Percentiles rank a stretch among this genome's conserved stretches.
phyloP scores from a whole-genome alignment of 2,888 invertebrate genomes.

The Podabrus alpinus region DNA sequence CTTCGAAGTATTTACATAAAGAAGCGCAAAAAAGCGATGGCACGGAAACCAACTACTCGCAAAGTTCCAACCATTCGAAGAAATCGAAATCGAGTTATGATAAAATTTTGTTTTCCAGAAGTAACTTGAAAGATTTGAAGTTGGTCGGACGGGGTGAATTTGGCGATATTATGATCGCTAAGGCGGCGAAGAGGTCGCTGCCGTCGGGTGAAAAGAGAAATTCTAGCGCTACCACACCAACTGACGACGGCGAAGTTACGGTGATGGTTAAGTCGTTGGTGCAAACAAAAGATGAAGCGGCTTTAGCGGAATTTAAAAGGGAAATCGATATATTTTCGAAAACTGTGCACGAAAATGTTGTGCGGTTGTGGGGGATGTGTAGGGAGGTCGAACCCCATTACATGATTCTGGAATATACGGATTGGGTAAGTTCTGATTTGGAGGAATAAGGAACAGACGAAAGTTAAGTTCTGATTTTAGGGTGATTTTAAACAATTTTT shows the following conservation, averaged over 20 bases:
- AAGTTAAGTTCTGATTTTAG: slow-evolving; percentile 58
- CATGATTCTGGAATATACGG: slow-evolving; percentile 88
- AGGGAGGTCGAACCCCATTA: slow-evolving; percentile 84
- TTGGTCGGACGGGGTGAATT: slow-evolving; percentile 85
- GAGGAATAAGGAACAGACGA: not conserved
- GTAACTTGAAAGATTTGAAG: slow-evolving; percentile 71
- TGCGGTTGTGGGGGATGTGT: slow-evolving; percentile 79
- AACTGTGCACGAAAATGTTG: slow-evolving; percentile 81
- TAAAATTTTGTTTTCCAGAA: slow-evolving; percentile 74
- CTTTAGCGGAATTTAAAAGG: slow-evolving; percentile 82
- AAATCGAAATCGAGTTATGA: slow-evolving; percentile 71
- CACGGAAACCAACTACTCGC: slow-evolving; percentile 66
- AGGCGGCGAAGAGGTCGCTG: slow-evolving; percentile 45
- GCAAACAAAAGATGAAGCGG: slow-evolving; percentile 76
- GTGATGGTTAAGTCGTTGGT: slow-evolving; percentile 79
- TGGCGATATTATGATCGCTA: slow-evolving; percentile 87
- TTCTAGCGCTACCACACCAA: slow-evolving; percentile 40
- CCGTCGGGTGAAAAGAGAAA: slow-evolving; percentile 42
- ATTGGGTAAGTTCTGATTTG: slow-evolving; percentile 75
- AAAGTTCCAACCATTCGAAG: slow-evolving; percentile 58
- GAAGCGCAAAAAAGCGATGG: slow-evolving; percentile 69
- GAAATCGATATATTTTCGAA: slow-evolving; percentile 86
- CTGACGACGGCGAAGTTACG: slow-evolving; percentile 46
- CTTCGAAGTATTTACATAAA: slow-evolving; percentile 61
- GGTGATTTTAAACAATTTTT: slow-evolving; percentile 92